A percentile compares a stretch with the other conserved stretches of the same genome.
Conservation (phyloP, 2,797 vertebrate genomes). For the Huso huso region DNA sequence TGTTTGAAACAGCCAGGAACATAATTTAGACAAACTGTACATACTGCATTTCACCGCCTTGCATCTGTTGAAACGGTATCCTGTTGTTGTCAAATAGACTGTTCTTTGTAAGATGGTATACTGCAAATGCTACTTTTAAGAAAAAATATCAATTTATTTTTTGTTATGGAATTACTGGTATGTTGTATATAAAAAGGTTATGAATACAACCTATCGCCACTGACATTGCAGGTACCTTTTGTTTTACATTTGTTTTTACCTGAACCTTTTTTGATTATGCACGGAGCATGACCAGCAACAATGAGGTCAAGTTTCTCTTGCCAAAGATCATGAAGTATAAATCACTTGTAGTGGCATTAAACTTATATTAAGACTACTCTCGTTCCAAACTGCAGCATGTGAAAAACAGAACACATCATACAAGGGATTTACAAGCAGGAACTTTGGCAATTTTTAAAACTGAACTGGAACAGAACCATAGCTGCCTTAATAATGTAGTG, state of each 20-base stretch:
- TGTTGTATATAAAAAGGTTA: background rate
- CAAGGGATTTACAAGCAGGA: conserved; percentile 83
- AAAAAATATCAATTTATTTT: background rate
- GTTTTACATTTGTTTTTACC: conserved; percentile 23
- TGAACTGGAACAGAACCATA: conserved; percentile 73
- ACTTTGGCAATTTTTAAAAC: conserved; percentile 62
- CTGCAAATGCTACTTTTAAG: background rate
- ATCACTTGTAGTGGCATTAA: conserved; percentile 75
- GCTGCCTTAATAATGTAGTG: conserved; percentile 79
- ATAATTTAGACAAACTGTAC: conserved; percentile 15
- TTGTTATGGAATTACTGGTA: background rate
- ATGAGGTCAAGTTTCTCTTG: conserved; percentile 72
- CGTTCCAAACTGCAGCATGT: conserved; percentile 45
- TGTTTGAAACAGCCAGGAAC: background rate
- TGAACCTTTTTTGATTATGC: conserved; percentile 65
- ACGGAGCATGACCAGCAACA: conserved; percentile 76
- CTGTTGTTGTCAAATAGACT: background rate
- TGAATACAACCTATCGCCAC: conserved; percentile 2
- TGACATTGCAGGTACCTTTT: background rate
- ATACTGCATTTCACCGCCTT: conserved; percentile 17
- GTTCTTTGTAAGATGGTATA: background rate
- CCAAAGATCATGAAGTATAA: conserved; percentile 81
- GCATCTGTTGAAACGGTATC: background rate
- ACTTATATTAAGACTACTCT: conserved; percentile 51
- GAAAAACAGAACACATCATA: conserved; percentile 68